Evolutionary conservation across 2,113 vertebrate species (phyloP).

Genomic region (Etheostoma spectabile): DNA sequence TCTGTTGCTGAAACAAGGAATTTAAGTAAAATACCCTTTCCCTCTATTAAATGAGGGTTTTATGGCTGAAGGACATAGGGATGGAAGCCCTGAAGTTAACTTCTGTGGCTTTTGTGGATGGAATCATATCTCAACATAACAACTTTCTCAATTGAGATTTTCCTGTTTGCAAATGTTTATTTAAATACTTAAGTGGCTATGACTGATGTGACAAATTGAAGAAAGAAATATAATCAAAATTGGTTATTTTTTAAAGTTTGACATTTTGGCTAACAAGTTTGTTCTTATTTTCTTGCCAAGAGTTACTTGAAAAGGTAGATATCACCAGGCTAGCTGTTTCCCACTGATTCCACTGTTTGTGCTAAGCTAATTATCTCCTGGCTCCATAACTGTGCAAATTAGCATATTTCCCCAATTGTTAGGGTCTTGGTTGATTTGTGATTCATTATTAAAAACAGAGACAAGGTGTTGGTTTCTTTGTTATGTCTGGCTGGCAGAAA

Average conservation of each 20-base stretch:
- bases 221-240: neutral
- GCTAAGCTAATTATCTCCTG: constrained; percentile 25
- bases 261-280: neutral
- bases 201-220: neutral
- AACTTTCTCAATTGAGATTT: neutral
- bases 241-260: neutral
- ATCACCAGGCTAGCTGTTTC: neutral
- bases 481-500: neutral
- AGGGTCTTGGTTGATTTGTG: neutral
- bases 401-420: neutral
- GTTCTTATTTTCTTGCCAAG: neutral
- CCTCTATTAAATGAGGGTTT: constrained; percentile 10
- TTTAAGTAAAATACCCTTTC: constrained; percentile 1
- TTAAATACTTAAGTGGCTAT: neutral
- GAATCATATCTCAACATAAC: neutral
- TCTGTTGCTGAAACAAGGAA: neutral
- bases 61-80: constrained; percentile 16
- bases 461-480: neutral
- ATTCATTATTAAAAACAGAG: neutral
- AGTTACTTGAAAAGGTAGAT: neutral
- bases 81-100: constrained; percentile 1
- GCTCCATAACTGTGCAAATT: constrained; percentile 25
- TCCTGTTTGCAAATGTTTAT: neutral
- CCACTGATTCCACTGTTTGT: constrained; percentile 6
- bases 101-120: neutral